These are phyloP conservation scores for Phoxinus dragarum DNA, from an alignment of 2,797 vertebrate genomes.

Conservation along the genomic window DNA sequence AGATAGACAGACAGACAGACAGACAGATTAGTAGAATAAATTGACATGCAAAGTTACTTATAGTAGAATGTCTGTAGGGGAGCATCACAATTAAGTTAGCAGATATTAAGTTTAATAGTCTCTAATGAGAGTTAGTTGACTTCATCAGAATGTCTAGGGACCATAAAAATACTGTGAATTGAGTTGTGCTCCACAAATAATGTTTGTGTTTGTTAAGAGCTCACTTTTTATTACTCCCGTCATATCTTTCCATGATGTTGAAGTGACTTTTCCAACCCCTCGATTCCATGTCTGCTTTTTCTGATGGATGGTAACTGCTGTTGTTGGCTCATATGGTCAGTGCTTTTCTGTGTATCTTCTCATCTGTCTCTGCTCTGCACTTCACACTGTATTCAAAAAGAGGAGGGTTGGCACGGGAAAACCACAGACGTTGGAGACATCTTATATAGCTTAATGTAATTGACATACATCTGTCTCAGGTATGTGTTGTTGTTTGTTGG, in stretches of 20 bases:
- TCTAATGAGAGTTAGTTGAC: too few species aligned
- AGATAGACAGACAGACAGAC: too few species aligned
- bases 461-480: not conserved
- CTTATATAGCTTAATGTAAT: conserved; percentile 33
- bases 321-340: conserved; percentile 57
- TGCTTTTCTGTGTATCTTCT: conserved; percentile 59
- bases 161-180: too few species aligned
- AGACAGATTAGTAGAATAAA: too few species aligned
- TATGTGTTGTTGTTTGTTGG: not conserved
- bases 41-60: too few species aligned
- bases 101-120: too few species aligned
- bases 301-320: conserved; percentile 56
- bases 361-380: conserved; percentile 55
- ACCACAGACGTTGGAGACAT: conserved; percentile 44
- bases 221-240: not conserved
- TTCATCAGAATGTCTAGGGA: too few species aligned
- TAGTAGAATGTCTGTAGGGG: too few species aligned
- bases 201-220: not conserved
- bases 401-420: conserved; percentile 42
- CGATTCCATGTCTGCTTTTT: not conserved
- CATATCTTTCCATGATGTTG: not conserved
- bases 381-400: conserved; percentile 36
- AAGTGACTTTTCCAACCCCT: not conserved
- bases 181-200: not conserved
- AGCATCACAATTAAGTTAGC: too few species aligned